A percentile compares a stretch with the other conserved stretches of the same genome.
These are phyloP conservation scores for Characodon lateralis DNA, from an alignment of 2,797 vertebrate species.

Conservation along the genomic window DNA sequence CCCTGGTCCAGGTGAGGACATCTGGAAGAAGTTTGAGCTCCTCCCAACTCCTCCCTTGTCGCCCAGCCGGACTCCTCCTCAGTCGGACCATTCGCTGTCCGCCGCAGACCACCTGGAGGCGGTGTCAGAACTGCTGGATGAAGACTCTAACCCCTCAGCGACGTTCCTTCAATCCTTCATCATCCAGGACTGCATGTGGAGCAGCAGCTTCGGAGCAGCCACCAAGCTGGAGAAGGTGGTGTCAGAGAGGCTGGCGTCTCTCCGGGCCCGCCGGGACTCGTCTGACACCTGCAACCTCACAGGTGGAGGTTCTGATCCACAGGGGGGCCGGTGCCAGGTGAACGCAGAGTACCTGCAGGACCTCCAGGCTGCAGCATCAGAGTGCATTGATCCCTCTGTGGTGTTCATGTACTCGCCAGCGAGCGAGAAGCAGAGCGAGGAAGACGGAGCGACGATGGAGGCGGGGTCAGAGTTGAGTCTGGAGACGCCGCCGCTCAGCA, in stretches of 20 bases:
- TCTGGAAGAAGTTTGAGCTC: constrained; percentile 96
- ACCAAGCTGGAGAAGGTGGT: constrained; percentile 88
- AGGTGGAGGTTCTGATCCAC: background rate
- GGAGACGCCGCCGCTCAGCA: constrained; percentile 52
- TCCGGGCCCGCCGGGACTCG: constrained; percentile 77
- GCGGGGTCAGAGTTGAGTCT: constrained; percentile 12
- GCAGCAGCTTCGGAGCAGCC: constrained; percentile 89
- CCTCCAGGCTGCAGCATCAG: constrained; percentile 75
- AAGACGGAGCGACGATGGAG: background rate
- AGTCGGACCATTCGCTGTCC: background rate
- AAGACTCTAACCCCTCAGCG: constrained; percentile 85
- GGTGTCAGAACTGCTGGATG: constrained; percentile 82
- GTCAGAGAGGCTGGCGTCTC: constrained; percentile 86
- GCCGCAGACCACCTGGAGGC: constrained; percentile 42
- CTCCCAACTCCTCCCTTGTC: constrained; percentile 88
- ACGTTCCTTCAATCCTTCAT: constrained; percentile 88
- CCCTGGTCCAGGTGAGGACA: constrained; percentile 90
- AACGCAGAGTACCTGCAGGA: constrained; percentile 66
- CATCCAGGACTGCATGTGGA: constrained; percentile 97
- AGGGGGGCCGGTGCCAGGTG: background rate
- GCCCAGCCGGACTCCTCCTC: constrained; percentile 28
- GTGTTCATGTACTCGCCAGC: constrained; percentile 86
- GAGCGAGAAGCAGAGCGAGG: constrained; percentile 51
- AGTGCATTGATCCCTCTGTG: constrained; percentile 87
- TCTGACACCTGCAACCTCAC: background rate